phyloP scores from a whole-genome alignment of 64 coral and sea anemone genomes.

The Montipora capricornis region DNA sequence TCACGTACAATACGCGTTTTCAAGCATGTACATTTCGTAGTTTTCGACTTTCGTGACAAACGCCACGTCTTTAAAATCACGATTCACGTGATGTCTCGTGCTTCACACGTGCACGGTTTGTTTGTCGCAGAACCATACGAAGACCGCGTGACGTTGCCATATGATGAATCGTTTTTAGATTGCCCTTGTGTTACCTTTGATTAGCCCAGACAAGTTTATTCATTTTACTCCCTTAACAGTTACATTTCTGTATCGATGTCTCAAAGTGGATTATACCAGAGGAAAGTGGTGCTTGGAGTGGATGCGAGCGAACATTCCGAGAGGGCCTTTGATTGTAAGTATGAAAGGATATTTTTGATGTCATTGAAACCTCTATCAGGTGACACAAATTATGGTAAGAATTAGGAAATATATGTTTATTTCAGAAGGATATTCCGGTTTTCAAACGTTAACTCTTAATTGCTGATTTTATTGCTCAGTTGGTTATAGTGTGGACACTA shows the following conservation, averaged over 20 bases:
- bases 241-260: background rate
- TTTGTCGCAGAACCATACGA: background rate
- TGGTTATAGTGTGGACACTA: no score
- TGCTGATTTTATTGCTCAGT: no score
- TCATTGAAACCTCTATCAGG: no score
- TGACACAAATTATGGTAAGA: no score
- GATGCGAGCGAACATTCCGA: conserved; percentile 17
- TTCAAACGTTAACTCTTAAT: no score
- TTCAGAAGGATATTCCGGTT: no score
- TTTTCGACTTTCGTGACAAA: no score
- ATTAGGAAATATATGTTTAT: no score
- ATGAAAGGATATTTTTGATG: background rate
- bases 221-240: background rate
- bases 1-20: no score
- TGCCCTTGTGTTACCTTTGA: background rate
- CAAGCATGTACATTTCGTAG: background rate
- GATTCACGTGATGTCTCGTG: background rate
- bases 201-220: background rate
- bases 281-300: conserved; percentile 7
- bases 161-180: background rate
- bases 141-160: background rate
- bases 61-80: no score
- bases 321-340: conserved; percentile 34
- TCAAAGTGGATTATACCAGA: background rate
- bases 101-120: no score